phyloP scores from a whole-genome alignment of 2,797 vertebrate species.

The Podarcis siculus region DNA sequence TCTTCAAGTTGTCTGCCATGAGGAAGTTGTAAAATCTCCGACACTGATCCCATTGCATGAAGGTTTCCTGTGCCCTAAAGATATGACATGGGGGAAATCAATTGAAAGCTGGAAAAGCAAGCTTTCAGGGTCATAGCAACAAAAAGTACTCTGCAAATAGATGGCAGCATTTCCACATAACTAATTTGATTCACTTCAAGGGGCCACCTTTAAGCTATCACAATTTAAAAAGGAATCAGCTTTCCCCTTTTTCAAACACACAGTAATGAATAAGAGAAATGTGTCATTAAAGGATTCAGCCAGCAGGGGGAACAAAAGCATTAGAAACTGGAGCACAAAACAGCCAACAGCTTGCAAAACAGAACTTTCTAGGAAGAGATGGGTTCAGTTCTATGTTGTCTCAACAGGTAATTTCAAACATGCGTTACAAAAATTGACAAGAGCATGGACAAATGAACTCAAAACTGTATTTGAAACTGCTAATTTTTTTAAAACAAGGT shows the following conservation, averaged over 20 bases:
- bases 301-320: conserved; percentile 70
- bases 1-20: conserved; percentile 99
- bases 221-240: not conserved
- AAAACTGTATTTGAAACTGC: not conserved
- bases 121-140: not conserved
- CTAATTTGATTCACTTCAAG: conserved; percentile 47
- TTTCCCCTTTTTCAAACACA: not conserved
- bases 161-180: conserved; percentile 13
- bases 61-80: conserved; percentile 94
- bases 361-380: not conserved
- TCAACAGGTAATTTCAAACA: conserved; percentile 29
- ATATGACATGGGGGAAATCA: not conserved
- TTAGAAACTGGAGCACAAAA: conserved; percentile 42
- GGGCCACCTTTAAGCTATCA: not conserved
- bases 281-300: conserved; percentile 46
- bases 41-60: conserved; percentile 98
- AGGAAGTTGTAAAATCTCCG: conserved; percentile 98
- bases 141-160: conserved; percentile 24
- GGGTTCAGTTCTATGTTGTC: not conserved
- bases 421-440: not conserved
- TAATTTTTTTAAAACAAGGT: not conserved
- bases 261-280: conserved; percentile 1
- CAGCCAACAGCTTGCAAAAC: not conserved
- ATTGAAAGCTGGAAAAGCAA: conserved; percentile 47
- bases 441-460: conserved; percentile 21